phyloP scores from a whole-genome alignment of 2,888 invertebrate genomes.

The Drosophila stalkeri region DNA sequence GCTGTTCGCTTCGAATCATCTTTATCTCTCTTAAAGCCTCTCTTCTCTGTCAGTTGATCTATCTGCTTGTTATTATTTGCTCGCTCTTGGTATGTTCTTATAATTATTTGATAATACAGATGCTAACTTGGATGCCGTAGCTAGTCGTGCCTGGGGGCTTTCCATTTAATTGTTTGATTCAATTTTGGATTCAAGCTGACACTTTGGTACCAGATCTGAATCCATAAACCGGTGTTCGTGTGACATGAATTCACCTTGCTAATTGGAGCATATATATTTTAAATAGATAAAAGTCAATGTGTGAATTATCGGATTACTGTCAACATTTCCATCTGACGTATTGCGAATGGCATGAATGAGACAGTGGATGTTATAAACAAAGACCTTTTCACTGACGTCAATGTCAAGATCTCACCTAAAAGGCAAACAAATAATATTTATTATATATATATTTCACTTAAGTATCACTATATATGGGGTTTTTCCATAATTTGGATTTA shows the following conservation, averaged over 20 bases:
- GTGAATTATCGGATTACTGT: conserved; percentile 18
- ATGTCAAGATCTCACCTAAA: background rate
- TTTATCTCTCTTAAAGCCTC: conserved; percentile 5
- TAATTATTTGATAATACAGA: conserved; percentile 31
- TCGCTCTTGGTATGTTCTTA: conserved; percentile 18
- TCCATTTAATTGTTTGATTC: conserved; percentile 49
- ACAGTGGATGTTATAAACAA: conserved; percentile 3
- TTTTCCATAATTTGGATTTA: background rate
- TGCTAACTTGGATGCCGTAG: conserved; percentile 41
- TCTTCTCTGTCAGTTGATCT: background rate
- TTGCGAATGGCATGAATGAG: background rate
- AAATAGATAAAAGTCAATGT: background rate
- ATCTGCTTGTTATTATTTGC: background rate
- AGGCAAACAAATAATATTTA: background rate
- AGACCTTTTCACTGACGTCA: conserved; percentile 20
- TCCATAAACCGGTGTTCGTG: conserved; percentile 6
- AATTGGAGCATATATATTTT: conserved; percentile 38
- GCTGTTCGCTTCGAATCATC: conserved; percentile 21
- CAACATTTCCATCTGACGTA: conserved; percentile 24
- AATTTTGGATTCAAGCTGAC: conserved; percentile 45
- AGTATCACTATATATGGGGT: too few species aligned
- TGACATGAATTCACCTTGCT: conserved; percentile 35
- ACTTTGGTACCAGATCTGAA: conserved; percentile 43
- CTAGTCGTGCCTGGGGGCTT: conserved; percentile 40
- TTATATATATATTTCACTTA: background rate